A percentile compares a stretch with the other conserved stretches of the same genome.
These are phyloP conservation scores for Desoria tigrina DNA, from an alignment of 2,888 invertebrate genomes.

Conservation along the genomic window DNA sequence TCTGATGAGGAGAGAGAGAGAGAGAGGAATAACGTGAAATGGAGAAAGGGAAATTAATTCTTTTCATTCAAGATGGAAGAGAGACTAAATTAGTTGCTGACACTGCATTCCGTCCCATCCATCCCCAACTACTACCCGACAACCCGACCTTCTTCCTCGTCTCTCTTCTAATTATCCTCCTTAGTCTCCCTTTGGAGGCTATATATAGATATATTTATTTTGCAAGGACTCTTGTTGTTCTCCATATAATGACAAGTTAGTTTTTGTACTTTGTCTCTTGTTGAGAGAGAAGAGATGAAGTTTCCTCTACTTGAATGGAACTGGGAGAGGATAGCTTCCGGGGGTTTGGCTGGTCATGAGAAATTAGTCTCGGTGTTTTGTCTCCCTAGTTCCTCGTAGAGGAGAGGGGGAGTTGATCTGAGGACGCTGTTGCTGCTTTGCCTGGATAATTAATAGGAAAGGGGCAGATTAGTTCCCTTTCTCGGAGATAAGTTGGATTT, in stretches of 20 bases:
- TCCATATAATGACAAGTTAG: not conserved
- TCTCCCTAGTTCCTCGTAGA: not conserved
- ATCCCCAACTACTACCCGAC: not conserved
- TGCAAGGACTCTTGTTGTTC: not conserved
- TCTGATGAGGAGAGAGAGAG: constrained; percentile 17
- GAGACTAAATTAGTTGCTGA: constrained; percentile 20
- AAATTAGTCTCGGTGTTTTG: constrained; percentile 17
- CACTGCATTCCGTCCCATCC: constrained; percentile 8
- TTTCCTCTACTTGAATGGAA: not conserved
- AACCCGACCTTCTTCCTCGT: not conserved
- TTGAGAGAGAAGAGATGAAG: not conserved
- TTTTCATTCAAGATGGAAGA: constrained; percentile 14
- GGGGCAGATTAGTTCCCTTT: no score
- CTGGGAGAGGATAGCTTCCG: not conserved
- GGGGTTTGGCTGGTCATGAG: constrained; percentile 7
- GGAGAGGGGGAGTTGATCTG: no score
- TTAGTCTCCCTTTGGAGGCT: no score
- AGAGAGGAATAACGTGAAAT: no score
- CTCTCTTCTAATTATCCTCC: not conserved
- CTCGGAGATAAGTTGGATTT: no score
- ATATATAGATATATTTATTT: not conserved
- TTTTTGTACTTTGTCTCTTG: not conserved
- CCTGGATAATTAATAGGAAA: constrained; percentile 2
- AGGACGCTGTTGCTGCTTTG: not conserved
- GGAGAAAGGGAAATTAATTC: constrained; percentile 21